Evolutionary conservation across 2,888 invertebrate species (phyloP).

Genomic region (Anorthoa munda): DNA sequence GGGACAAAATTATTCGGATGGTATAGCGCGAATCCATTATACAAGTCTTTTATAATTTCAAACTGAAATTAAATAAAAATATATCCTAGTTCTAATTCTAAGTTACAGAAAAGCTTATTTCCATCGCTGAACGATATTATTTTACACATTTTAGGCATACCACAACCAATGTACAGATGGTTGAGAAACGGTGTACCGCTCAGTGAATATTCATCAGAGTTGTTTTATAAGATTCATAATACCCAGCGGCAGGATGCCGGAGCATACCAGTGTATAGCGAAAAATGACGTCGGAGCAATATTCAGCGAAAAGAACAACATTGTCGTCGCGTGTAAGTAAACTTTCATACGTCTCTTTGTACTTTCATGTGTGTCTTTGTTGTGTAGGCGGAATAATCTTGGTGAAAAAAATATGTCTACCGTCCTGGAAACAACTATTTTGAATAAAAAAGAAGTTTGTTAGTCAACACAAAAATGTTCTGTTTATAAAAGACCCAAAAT

Average conservation of each 20-base stretch:
- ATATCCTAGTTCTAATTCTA: not conserved
- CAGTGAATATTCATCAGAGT: conserved; percentile 95
- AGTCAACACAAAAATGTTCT: conserved; percentile 10
- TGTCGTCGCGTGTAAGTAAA: conserved; percentile 97
- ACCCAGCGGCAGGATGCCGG: conserved; percentile 96
- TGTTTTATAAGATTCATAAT: conserved; percentile 95
- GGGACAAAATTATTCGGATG: conserved; percentile 1
- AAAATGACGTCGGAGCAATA: conserved; percentile 97
- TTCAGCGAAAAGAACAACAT: conserved; percentile 97
- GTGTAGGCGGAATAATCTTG: conserved; percentile 64
- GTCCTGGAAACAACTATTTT: conserved; percentile 40
- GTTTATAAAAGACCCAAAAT: not conserved
- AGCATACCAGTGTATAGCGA: conserved; percentile 97
- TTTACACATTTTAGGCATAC: conserved; percentile 93
- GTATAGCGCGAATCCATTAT: not conserved
- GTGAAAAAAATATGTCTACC: conserved; percentile 55
- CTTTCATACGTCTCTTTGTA: conserved; percentile 69
- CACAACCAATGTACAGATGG: conserved; percentile 98
- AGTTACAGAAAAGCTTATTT: conserved; percentile 10
- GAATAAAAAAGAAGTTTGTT: conserved; percentile 49
- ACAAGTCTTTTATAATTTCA: not conserved
- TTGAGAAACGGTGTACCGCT: conserved; percentile 96
- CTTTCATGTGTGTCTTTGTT: conserved; percentile 64
- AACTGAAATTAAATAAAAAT: not conserved
- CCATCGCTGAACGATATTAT: conserved; percentile 3